These are phyloP conservation scores for Oryzias curvinotus DNA, from an alignment of 2,113 vertebrate genomes.

Conservation along the genomic window DNA sequence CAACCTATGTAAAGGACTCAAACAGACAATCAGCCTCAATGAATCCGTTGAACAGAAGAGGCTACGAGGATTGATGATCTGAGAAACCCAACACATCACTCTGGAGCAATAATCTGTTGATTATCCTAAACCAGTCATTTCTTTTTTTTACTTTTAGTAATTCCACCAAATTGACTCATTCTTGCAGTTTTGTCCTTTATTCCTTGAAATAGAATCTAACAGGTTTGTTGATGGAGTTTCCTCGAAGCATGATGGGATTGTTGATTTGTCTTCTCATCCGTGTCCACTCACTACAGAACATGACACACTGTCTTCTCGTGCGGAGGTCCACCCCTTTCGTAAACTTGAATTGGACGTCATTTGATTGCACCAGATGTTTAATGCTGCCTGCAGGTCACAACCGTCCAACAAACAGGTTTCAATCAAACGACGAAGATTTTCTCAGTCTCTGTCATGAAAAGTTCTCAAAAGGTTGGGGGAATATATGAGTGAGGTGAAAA, in stretches of 20 bases:
- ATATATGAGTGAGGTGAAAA: constrained; percentile 65
- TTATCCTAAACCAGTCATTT: constrained; percentile 75
- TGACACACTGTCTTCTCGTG: constrained; percentile 77
- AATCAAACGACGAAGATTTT: constrained; percentile 1
- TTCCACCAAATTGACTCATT: constrained; percentile 30
- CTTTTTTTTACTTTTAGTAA: constrained; percentile 44
- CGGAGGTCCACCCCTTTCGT: constrained; percentile 46
- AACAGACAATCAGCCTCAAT: constrained; percentile 95
- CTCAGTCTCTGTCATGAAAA: constrained; percentile 36
- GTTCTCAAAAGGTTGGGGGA: constrained; percentile 66
- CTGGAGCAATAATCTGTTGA: constrained; percentile 94
- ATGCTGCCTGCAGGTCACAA: constrained; percentile 37
- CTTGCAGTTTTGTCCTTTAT: constrained; percentile 29
- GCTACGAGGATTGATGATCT: constrained; percentile 59
- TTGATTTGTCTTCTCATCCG: constrained; percentile 18
- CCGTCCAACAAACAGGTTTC: constrained; percentile 23
- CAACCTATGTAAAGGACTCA: constrained; percentile 86
- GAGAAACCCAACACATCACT: constrained; percentile 74
- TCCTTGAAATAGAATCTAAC: constrained; percentile 20
- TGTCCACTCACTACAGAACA: constrained; percentile 50
- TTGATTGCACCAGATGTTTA: constrained; percentile 30
- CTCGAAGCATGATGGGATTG: too few species aligned
- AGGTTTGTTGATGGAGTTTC: too few species aligned
- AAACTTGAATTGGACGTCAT: constrained; percentile 40
- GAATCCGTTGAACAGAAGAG: constrained; percentile 63